Conservation (phyloP, 2,888 invertebrate species). For the Aphidoletes aphidimyza region DNA sequence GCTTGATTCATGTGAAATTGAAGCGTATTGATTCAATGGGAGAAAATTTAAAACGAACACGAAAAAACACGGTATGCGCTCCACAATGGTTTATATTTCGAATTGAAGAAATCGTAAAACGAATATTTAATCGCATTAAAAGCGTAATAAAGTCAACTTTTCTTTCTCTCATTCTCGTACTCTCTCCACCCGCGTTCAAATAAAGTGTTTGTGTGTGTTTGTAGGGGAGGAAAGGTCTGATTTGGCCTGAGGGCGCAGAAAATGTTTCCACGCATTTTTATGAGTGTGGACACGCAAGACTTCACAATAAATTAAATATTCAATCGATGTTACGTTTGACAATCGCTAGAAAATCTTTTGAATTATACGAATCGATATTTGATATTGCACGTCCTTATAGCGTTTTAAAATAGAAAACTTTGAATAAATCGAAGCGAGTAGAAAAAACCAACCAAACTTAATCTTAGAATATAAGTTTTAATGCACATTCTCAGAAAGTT, state of each 20-base stretch:
- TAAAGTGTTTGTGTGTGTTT: not conserved
- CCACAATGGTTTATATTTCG: not conserved
- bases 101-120: not conserved
- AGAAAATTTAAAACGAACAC: too few relatives aligned
- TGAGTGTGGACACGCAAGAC: not conserved
- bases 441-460: not conserved
- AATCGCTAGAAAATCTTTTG: not conserved
- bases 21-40: too few relatives aligned
- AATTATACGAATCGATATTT: not conserved
- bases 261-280: not conserved
- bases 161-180: not conserved
- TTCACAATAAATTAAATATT: constrained; percentile 27
- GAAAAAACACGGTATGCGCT: not conserved
- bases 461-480: not conserved
- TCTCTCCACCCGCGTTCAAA: not conserved
- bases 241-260: not conserved
- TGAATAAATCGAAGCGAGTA: not conserved
- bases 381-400: not conserved
- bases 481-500: not conserved
- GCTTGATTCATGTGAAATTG: too few relatives aligned
- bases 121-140: not conserved
- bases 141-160: not conserved
- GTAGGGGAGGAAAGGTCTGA: not conserved
- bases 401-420: too few relatives aligned
- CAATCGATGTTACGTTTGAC: constrained; percentile 28